Evolutionary conservation across 2,113 vertebrate species (phyloP).

Genomic region (Corvus moneduloides): DNA sequence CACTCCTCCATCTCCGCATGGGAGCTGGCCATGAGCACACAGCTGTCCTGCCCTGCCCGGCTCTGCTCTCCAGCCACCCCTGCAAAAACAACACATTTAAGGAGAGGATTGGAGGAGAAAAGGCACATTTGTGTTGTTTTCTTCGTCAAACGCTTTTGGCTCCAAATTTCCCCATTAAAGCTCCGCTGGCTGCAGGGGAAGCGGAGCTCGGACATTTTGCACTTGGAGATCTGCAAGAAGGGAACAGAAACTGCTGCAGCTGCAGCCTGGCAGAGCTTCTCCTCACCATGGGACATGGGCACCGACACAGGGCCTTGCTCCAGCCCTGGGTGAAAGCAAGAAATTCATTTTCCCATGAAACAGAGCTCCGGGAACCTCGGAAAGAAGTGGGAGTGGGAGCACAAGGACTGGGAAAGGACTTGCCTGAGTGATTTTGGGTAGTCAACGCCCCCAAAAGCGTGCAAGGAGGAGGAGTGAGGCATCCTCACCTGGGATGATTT

Average conservation of each 20-base stretch:
- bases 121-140: neutral
- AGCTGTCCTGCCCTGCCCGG: slow-evolving; percentile 75
- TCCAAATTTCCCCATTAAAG: accelerated
- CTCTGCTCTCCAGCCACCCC: slow-evolving; percentile 77
- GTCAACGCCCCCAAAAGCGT: accelerated
- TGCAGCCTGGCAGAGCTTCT: neutral
- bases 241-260: neutral
- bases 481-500: slow-evolving; percentile 88
- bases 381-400: neutral
- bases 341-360: accelerated
- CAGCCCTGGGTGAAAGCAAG: neutral
- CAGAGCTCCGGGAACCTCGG: accelerated
- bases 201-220: neutral
- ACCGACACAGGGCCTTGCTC: neutral
- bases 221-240: neutral
- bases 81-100: slow-evolving; percentile 17
- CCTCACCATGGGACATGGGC: neutral
- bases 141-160: neutral
- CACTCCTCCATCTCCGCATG: slow-evolving; percentile 93
- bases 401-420: neutral
- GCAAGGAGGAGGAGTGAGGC: neutral
- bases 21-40: slow-evolving; percentile 90
- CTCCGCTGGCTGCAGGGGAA: neutral
- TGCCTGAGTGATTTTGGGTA: neutral
- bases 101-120: neutral